Conservation (phyloP, 1,140 invertebrate genomes). For the Diabrotica virgifera region DNA sequence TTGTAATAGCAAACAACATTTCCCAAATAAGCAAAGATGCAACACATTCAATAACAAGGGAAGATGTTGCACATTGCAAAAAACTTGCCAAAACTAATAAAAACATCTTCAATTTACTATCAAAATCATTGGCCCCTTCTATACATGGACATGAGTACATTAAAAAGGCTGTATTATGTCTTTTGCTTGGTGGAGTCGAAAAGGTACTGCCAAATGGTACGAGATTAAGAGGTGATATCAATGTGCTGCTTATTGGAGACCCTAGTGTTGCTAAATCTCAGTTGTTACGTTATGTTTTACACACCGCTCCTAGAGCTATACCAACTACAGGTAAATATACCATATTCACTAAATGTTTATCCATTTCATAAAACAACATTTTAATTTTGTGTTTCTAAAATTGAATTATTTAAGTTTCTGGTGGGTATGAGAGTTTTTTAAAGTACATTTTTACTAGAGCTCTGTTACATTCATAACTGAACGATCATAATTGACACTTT, state of each 20-base stretch:
- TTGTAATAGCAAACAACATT: conserved; percentile 93
- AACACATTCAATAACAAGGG: conserved; percentile 73
- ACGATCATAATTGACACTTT: no score
- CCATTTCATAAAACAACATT: no score
- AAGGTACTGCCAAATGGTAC: conserved; percentile 95
- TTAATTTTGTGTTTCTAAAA: no score
- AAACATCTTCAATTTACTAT: conserved; percentile 88
- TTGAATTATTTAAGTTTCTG: no score
- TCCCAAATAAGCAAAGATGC: conserved; percentile 88
- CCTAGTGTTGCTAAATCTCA: conserved; percentile 62
- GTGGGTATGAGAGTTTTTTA: no score
- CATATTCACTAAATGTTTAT: no score
- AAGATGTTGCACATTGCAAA: conserved; percentile 90
- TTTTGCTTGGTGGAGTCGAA: conserved; percentile 93
- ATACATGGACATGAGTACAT: conserved; percentile 98
- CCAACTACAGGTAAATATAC: conserved; percentile 92
- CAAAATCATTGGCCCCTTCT: conserved; percentile 92
- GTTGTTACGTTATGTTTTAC: conserved; percentile 83
- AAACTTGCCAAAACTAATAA: conserved; percentile 71
- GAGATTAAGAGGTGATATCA: conserved; percentile 95
- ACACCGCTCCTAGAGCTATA: conserved; percentile 92
- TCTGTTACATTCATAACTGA: no score
- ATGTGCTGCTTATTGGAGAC: conserved; percentile 96
- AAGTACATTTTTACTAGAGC: no score
- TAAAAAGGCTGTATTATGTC: conserved; percentile 94